Percentiles rank a stretch among this genome's conserved stretches.
phyloP scores from a whole-genome alignment of 30 jellyfish, hydroid and myxozoan genomes.

The Pseudorhiza aurosa region DNA sequence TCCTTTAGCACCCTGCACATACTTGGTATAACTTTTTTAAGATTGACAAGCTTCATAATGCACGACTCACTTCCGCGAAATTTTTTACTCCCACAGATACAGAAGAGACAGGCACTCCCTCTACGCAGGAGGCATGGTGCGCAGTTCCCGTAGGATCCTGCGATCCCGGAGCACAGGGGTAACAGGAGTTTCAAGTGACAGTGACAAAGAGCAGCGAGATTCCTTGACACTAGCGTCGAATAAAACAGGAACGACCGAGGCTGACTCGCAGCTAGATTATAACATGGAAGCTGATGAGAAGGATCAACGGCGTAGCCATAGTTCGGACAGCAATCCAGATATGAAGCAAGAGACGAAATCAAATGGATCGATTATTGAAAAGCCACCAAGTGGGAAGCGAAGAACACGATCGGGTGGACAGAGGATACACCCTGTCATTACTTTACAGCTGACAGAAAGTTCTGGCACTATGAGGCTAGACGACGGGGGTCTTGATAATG shows the following conservation, averaged over 20 bases:
- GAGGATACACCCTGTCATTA: slow-evolving; percentile 66
- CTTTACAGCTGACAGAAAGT: slow-evolving; percentile 54
- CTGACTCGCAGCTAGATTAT: slow-evolving; percentile 47
- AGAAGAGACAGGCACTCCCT: slow-evolving; percentile 73
- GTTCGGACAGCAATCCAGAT: slow-evolving; percentile 40
- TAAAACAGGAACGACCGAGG: slow-evolving; percentile 61
- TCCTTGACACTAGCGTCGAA: slow-evolving; percentile 47
- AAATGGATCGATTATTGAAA: slow-evolving; percentile 35
- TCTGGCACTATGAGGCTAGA: slow-evolving; percentile 2
- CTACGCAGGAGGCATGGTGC: slow-evolving; percentile 78
- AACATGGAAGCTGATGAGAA: slow-evolving; percentile 36
- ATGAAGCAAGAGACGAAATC: slow-evolving; percentile 22
- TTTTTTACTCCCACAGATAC: slow-evolving; percentile 27
- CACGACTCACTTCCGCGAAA: too few relatives aligned
- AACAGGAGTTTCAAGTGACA: slow-evolving; percentile 48
- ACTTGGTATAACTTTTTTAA: too few relatives aligned
- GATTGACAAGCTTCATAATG: too few relatives aligned
- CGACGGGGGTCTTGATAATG: slow-evolving; percentile 53
- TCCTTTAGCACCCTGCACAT: too few relatives aligned
- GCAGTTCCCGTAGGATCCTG: slow-evolving; percentile 48
- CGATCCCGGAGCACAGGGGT: slow-evolving; percentile 69
- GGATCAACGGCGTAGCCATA: slow-evolving; percentile 13
- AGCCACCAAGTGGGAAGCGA: slow-evolving; percentile 69
- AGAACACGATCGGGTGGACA: slow-evolving; percentile 51
- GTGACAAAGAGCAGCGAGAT: slow-evolving; percentile 76